Percentiles rank a stretch among this genome's conserved stretches.
phyloP scores from a whole-genome alignment of 2,888 invertebrate species.

The Cactoblastis cactorum region DNA sequence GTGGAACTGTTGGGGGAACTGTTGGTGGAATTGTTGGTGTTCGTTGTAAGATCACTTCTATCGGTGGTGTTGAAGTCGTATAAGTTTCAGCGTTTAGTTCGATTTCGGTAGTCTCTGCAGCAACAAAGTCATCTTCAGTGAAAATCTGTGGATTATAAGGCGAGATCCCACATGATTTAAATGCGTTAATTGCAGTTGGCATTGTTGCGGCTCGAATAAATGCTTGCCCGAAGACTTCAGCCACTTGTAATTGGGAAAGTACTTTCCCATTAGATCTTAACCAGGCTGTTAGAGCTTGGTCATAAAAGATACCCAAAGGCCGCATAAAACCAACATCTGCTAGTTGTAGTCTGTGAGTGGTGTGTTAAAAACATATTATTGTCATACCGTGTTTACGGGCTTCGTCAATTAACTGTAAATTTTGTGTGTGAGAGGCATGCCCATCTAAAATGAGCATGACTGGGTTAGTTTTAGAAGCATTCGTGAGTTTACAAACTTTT shows the following conservation, averaged over 20 bases:
- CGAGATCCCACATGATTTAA: conserved; percentile 3
- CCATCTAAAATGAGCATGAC: too few relatives aligned
- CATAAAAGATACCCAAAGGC: background rate
- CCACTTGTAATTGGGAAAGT: conserved; percentile 1
- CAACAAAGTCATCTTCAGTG: background rate
- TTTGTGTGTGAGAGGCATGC: too few relatives aligned
- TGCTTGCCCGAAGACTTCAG: conserved; percentile 5
- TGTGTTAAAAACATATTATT: too few relatives aligned
- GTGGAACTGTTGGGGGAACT: too few relatives aligned
- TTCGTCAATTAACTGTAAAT: too few relatives aligned
- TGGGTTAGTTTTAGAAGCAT: too few relatives aligned
- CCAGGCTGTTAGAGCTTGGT: background rate
- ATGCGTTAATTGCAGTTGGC: conserved; percentile 14
- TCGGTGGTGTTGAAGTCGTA: background rate
- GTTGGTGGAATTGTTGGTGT: background rate
- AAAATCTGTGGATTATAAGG: background rate
- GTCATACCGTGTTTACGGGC: too few relatives aligned
- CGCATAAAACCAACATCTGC: background rate
- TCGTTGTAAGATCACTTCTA: background rate
- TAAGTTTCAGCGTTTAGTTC: background rate
- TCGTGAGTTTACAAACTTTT: too few relatives aligned
- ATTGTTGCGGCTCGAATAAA: conserved; percentile 5
- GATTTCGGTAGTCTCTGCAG: background rate
- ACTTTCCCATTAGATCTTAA: background rate
- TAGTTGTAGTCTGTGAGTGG: too few relatives aligned